Evolutionary conservation across 2,888 invertebrate genomes (phyloP).

Genomic region (Scotopteryx bipunctaria): DNA sequence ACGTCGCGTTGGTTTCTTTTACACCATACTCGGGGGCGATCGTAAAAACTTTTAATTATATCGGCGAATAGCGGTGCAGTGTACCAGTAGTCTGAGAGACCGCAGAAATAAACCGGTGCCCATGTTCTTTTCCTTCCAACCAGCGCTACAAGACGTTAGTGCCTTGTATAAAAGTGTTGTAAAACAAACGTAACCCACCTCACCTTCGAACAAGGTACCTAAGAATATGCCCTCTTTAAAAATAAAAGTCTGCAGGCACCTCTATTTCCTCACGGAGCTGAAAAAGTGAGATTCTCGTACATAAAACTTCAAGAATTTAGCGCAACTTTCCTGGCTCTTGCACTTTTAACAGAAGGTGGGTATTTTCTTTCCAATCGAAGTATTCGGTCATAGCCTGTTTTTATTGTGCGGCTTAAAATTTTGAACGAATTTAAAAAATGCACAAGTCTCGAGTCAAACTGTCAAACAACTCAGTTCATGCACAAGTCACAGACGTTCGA

Average conservation of each 20-base stretch:
- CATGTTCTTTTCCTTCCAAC: conserved; percentile 67
- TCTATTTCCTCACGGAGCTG: conserved; percentile 46
- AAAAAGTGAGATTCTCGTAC: conserved; percentile 24
- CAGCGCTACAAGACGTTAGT: conserved; percentile 67
- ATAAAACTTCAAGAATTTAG: conserved; percentile 20
- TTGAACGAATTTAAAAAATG: neutral
- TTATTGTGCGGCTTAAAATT: neutral
- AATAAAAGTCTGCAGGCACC: conserved; percentile 52
- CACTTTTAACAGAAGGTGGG: conserved; percentile 3
- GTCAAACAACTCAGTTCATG: too few species aligned
- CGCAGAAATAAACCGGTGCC: conserved; percentile 63
- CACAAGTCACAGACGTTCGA: too few species aligned
- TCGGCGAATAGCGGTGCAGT: conserved; percentile 50
- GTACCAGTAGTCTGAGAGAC: conserved; percentile 55
- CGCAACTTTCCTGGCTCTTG: conserved; percentile 8
- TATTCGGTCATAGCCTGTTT: neutral
- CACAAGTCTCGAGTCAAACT: neutral
- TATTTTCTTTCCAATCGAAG: conserved; percentile 12
- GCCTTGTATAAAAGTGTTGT: conserved; percentile 80
- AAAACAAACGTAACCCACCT: conserved; percentile 70
- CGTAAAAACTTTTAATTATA: conserved; percentile 82
- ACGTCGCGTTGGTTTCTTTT: conserved; percentile 57
- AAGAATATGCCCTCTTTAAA: conserved; percentile 58
- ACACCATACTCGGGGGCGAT: conserved; percentile 60
- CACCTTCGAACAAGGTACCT: conserved; percentile 45